Conservation (phyloP, 2,113 vertebrate species). For the Phalacrocorax aristotelis region DNA sequence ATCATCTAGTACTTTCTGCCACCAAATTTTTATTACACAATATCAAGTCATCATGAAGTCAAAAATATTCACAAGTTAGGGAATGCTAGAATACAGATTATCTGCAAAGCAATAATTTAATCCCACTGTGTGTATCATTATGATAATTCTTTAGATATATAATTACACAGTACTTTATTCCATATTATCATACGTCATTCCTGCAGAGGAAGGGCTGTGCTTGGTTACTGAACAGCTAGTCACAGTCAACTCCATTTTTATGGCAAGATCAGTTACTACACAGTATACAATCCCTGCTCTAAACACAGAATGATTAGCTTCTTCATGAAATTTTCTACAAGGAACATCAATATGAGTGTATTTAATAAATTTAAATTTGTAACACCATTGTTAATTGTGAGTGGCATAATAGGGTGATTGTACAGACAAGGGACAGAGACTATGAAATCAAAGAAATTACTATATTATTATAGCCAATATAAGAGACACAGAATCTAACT, state of each 20-base stretch:
- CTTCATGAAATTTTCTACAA: neutral
- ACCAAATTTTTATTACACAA: neutral
- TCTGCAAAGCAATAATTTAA: neutral
- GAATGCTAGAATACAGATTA: neutral
- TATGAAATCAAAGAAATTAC: neutral
- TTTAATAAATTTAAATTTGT: neutral
- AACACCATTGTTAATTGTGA: neutral
- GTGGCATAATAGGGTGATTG: neutral
- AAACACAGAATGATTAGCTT: neutral
- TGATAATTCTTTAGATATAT: neutral
- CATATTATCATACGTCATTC: neutral
- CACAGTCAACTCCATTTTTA: neutral
- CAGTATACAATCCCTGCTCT: neutral
- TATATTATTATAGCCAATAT: neutral
- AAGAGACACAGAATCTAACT: neutral
- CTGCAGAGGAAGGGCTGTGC: neutral
- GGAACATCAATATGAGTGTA: neutral
- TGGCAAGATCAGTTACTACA: neutral
- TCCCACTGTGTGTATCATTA: neutral
- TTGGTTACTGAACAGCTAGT: neutral
- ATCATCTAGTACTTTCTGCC: neutral
- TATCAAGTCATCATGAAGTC: neutral
- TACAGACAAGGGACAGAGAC: neutral
- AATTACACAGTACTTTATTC: neutral
- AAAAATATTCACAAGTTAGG: neutral